These are phyloP conservation scores for Panthera uncia DNA, from an alignment of 2,113 vertebrate species.

Conservation along the genomic window DNA sequence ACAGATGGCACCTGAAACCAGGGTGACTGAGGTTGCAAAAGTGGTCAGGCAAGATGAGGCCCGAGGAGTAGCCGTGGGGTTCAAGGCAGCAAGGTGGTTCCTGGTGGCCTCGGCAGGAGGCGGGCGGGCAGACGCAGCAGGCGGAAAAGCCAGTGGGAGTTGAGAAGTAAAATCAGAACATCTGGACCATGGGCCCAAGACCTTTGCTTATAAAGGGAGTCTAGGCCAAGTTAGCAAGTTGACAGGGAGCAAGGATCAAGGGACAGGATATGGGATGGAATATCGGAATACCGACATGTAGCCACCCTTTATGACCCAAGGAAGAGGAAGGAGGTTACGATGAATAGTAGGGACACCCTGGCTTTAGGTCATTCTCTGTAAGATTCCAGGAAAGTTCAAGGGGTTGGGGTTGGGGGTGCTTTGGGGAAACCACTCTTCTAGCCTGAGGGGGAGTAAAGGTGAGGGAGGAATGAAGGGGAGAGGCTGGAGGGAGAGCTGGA, in stretches of 20 bases:
- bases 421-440: not conserved
- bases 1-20: constrained; percentile 30
- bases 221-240: not conserved
- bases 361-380: not conserved
- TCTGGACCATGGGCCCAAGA: fast-evolving
- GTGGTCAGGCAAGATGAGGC: not conserved
- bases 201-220: not conserved
- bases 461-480: not conserved
- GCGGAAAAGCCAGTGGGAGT: not conserved
- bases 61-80: not conserved
- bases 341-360: not conserved
- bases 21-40: not conserved
- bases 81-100: not conserved
- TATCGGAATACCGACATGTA: not conserved
- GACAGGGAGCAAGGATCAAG: not conserved
- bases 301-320: not conserved
- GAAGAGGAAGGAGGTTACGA: not conserved
- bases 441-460: not conserved
- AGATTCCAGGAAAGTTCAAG: not conserved
- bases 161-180: not conserved
- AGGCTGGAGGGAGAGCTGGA: not conserved
- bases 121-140: fast-evolving
- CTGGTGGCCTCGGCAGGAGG: not conserved
- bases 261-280: not conserved
- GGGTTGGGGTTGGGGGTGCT: not conserved